A percentile compares a stretch with the other conserved stretches of the same genome.
phyloP scores from a whole-genome alignment of 23 tunicate genomes.

The Diplosoma virens region DNA sequence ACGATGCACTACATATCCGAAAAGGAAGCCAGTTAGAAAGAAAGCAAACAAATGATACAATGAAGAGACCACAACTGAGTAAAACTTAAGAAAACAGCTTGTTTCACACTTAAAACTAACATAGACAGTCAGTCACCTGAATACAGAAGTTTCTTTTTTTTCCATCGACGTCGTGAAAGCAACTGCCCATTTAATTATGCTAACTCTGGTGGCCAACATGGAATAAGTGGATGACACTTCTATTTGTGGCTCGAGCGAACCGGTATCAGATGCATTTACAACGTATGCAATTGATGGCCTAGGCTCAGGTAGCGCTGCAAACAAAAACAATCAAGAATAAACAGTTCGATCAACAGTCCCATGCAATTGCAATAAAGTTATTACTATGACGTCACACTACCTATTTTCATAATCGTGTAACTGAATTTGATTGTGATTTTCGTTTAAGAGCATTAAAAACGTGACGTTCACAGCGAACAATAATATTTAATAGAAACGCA shows the following conservation, averaged over 20 bases:
- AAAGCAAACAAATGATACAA: no score
- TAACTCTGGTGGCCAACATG: slow-evolving; percentile 71
- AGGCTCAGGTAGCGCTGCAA: slow-evolving; percentile 83
- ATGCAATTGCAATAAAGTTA: no score
- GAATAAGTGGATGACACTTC: slow-evolving; percentile 62
- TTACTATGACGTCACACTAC: no score
- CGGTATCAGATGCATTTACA: slow-evolving; percentile 66
- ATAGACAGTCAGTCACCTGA: slow-evolving; percentile 15
- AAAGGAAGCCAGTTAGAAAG: not conserved
- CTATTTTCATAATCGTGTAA: no score
- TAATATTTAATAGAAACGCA: no score
- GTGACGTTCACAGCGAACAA: no score
- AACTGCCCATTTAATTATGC: slow-evolving; percentile 63
- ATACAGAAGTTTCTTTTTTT: slow-evolving; percentile 1
- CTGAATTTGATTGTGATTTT: no score
- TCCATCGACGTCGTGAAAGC: slow-evolving; percentile 58
- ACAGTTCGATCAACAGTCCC: no score
- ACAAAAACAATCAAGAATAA: no score
- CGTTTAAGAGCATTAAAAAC: no score
- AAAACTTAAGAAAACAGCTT: not conserved
- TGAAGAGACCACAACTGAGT: no score
- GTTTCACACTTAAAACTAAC: not conserved
- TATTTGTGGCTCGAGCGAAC: slow-evolving; percentile 59
- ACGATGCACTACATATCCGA: no score
- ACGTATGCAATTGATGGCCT: slow-evolving; percentile 65